These are phyloP conservation scores for Armadillidium nasatum DNA, from an alignment of 1,140 invertebrate species.

Conservation along the genomic window DNA sequence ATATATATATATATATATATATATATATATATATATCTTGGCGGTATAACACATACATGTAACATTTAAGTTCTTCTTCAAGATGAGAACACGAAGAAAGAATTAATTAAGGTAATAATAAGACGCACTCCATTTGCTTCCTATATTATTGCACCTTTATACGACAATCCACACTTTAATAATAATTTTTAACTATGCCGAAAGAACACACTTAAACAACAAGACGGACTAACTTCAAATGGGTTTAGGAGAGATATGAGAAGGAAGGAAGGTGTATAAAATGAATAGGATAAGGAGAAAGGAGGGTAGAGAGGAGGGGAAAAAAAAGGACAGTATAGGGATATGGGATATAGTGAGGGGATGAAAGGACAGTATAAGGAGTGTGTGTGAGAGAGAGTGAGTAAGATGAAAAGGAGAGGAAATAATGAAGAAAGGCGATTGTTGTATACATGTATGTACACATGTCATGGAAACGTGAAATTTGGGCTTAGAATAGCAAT, in stretches of 20 bases:
- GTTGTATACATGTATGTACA: neutral
- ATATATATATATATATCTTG: neutral
- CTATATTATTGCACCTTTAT: neutral
- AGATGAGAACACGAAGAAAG: neutral
- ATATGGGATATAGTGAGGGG: no score
- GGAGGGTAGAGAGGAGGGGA: no score
- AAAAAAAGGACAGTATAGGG: no score
- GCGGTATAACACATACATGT: neutral
- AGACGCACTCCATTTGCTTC: neutral
- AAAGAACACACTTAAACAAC: neutral
- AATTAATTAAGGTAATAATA: neutral
- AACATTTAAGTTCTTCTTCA: neutral
- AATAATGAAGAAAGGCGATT: no score
- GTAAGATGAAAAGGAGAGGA: no score
- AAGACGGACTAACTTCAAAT: no score
- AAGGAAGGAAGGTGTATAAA: no score
- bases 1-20: constrained; percentile 14
- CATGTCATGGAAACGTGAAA: neutral
- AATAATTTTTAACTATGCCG: constrained; percentile 6
- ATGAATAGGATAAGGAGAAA: no score
- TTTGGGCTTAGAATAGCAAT: constrained; percentile 6
- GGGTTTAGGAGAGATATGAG: no score
- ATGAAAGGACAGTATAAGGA: no score
- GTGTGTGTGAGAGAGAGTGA: no score
- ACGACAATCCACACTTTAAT: constrained; percentile 5